These are phyloP conservation scores for Chelmon rostratus DNA, from an alignment of 2,797 vertebrate species.

Conservation along the genomic window DNA sequence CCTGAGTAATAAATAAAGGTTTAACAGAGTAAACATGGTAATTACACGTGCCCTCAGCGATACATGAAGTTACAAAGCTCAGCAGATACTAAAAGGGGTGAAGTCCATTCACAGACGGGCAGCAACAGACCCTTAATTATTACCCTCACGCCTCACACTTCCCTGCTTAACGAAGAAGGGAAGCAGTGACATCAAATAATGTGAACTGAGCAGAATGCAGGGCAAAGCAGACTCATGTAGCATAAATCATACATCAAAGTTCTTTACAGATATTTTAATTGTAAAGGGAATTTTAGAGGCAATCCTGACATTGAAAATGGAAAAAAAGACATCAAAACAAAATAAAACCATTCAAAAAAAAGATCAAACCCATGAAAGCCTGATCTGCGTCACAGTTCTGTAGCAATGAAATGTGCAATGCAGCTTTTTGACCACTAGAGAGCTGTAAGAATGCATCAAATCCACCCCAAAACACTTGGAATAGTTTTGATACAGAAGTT, in stretches of 20 bases:
- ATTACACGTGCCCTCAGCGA: neutral
- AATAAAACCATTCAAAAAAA: neutral
- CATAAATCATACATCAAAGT: neutral
- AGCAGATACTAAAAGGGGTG: neutral
- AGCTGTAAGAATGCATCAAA: constrained; percentile 83
- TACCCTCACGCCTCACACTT: neutral
- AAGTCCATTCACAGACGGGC: neutral
- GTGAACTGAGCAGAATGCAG: neutral
- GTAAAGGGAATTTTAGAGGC: no score
- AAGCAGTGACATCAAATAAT: neutral
- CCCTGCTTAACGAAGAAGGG: neutral
- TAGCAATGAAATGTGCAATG: constrained; percentile 30
- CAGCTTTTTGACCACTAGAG: constrained; percentile 86
- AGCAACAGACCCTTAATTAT: neutral
- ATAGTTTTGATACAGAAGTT: neutral
- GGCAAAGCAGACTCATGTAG: neutral
- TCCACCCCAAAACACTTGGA: neutral
- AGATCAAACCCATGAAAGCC: neutral
- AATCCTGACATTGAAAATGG: neutral
- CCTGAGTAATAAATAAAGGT: neutral
- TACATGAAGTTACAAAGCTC: neutral
- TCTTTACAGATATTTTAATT: neutral
- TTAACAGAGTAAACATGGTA: neutral
- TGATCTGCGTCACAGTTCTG: neutral
- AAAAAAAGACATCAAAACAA: neutral